Percentiles rank a stretch among this genome's conserved stretches.
These are phyloP conservation scores for Hemaris fuciformis DNA, from an alignment of 2,888 invertebrate genomes.

Conservation along the genomic window DNA sequence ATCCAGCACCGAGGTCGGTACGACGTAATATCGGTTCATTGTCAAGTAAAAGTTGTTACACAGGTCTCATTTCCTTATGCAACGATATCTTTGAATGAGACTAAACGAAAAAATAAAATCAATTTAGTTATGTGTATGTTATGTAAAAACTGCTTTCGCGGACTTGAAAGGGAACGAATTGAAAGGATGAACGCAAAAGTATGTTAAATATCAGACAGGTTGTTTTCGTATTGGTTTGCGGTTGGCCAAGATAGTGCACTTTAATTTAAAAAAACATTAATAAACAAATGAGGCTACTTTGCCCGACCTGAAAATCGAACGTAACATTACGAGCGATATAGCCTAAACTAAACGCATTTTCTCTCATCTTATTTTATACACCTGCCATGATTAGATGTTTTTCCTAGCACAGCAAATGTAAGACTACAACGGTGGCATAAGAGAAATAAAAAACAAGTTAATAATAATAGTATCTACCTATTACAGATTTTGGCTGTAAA, in stretches of 20 bases:
- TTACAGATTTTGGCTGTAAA: no score
- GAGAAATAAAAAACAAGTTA: no score
- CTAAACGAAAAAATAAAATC: conserved; percentile 11
- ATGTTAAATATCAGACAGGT: conserved; percentile 1
- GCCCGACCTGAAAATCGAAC: no score
- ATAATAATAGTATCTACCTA: no score
- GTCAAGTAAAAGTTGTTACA: conserved; percentile 60
- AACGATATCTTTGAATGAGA: conserved; percentile 19
- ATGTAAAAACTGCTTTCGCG: conserved; percentile 14
- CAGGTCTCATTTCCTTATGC: conserved; percentile 25
- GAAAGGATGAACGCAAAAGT: neutral
- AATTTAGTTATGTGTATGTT: conserved; percentile 15
- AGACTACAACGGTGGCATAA: no score
- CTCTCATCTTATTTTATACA: no score
- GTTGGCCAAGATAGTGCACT: neutral
- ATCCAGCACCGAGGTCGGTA: conserved; percentile 44
- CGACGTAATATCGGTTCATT: conserved; percentile 44
- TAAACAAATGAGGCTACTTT: no score
- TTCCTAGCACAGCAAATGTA: no score
- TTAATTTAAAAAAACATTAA: no score
- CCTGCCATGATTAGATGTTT: no score
- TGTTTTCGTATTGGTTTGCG: neutral
- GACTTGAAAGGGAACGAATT: neutral
- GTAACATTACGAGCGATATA: no score
- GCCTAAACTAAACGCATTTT: no score